Conservation (phyloP, 2,888 invertebrate species). For the Pinctada fucata region DNA sequence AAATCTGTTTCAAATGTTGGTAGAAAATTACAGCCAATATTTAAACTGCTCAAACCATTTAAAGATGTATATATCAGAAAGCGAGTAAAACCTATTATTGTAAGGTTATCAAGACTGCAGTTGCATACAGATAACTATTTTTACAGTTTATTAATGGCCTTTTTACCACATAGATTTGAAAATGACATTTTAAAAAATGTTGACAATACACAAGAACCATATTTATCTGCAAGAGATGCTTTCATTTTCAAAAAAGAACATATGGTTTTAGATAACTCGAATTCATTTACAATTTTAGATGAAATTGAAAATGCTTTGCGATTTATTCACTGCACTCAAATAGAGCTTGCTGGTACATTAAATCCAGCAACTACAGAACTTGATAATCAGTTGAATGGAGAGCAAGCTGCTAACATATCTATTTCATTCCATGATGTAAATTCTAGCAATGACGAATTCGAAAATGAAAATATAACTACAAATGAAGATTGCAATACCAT, state of each 20-base stretch:
- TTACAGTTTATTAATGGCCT: constrained; percentile 33
- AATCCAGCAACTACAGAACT: constrained; percentile 33
- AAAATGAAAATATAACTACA: too few relatives aligned
- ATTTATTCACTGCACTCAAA: constrained; percentile 14
- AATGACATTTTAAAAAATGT: constrained; percentile 12
- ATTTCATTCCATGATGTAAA: constrained; percentile 21
- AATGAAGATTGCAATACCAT: too few relatives aligned
- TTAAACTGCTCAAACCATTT: too few relatives aligned
- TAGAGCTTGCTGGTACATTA: constrained; percentile 32
- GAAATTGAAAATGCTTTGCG: constrained; percentile 41
- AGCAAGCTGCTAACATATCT: too few relatives aligned
- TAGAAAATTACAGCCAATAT: too few relatives aligned
- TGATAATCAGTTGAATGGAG: too few relatives aligned
- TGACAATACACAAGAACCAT: constrained; percentile 13
- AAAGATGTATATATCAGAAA: constrained; percentile 23
- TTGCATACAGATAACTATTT: constrained; percentile 35
- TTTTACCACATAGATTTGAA: constrained; percentile 38
- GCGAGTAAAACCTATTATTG: constrained; percentile 19
- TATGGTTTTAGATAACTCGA: constrained; percentile 23
- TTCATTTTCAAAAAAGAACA: constrained; percentile 32
- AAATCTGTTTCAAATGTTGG: constrained; percentile 14
- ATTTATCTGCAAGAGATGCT: constrained; percentile 25
- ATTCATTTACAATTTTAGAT: constrained; percentile 23
- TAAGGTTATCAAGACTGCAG: constrained; percentile 26
- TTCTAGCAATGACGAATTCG: too few relatives aligned